These are phyloP conservation scores for Zhengitettix transpicula DNA, from an alignment of 2,888 invertebrate species.

Conservation along the genomic window DNA sequence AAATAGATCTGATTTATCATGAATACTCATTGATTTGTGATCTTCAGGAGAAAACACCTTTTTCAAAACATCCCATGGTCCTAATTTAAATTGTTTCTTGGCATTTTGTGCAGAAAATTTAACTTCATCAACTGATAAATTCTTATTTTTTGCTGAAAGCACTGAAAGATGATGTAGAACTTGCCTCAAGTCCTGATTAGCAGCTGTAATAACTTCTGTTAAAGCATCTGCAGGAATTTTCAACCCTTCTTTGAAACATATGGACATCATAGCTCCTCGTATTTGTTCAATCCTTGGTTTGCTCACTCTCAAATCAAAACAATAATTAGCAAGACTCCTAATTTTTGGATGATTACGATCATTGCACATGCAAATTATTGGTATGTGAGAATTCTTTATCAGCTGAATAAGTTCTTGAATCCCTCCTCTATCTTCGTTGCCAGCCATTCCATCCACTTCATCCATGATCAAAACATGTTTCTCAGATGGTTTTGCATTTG, in stretches of 20 bases:
- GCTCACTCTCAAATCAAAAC: conserved; percentile 77
- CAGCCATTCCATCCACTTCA: conserved; percentile 99
- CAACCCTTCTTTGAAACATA: conserved; percentile 82
- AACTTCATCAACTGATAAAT: conserved; percentile 32
- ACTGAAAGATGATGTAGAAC: conserved; percentile 79
- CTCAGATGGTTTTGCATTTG: conserved; percentile 31
- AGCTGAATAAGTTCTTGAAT: conserved; percentile 83
- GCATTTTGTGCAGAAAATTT: conserved; percentile 37
- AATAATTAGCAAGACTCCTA: conserved; percentile 80
- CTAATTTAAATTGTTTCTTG: conserved; percentile 74
- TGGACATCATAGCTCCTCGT: conserved; percentile 76
- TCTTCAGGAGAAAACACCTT: conserved; percentile 74
- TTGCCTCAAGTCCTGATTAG: conserved; percentile 88
- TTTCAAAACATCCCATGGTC: conserved; percentile 84
- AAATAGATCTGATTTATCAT: conserved; percentile 79
- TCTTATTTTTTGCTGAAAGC: conserved; percentile 44
- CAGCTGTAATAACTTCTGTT: conserved; percentile 65
- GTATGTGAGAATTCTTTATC: conserved; percentile 74
- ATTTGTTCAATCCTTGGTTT: conserved; percentile 83
- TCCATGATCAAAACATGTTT: conserved; percentile 97
- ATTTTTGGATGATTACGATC: conserved; percentile 89
- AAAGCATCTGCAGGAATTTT: conserved; percentile 61
- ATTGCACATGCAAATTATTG: conserved; percentile 95
- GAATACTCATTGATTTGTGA: conserved; percentile 57
- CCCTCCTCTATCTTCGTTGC: conserved; percentile 96